A percentile compares a stretch with the other conserved stretches of the same genome.
Conservation (phyloP, 2,113 vertebrate genomes). For the Ciconia stormi region DNA sequence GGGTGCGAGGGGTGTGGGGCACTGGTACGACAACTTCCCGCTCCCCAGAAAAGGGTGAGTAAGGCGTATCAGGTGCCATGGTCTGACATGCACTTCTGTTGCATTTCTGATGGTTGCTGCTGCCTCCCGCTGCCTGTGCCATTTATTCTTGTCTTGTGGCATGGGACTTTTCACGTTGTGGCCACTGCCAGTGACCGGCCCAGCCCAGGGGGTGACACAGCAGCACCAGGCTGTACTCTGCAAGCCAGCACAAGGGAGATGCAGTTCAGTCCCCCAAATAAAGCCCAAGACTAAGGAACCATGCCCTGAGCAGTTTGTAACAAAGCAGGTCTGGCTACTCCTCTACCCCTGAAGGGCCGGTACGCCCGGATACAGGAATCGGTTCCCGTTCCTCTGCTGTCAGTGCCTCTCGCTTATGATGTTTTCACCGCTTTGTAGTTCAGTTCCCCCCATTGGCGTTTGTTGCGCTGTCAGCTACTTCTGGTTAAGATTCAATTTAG, state of each 20-base stretch:
- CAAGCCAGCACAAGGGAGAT: neutral
- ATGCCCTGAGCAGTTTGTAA: neutral
- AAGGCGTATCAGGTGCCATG: neutral
- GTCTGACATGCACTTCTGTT: neutral
- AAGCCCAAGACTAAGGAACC: neutral
- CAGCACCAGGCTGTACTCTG: neutral
- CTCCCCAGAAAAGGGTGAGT: neutral
- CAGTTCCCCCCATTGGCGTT: neutral
- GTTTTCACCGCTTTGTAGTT: neutral
- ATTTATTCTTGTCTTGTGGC: neutral
- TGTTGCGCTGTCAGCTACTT: neutral
- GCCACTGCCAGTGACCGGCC: neutral
- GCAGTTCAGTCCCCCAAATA: neutral
- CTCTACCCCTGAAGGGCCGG: too few relatives aligned
- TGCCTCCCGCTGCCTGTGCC: neutral
- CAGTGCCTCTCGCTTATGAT: neutral
- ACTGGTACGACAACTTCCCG: neutral
- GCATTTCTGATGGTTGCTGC: neutral
- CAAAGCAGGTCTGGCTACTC: neutral
- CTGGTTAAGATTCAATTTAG: neutral
- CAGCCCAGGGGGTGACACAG: neutral
- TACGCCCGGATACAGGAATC: neutral
- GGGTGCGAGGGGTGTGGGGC: neutral
- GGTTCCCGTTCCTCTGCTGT: neutral
- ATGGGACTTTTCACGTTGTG: fast-evolving